Evolutionary conservation across 1,140 invertebrate genomes (phyloP).

Genomic region (Pseudomyrmex pallidus): DNA sequence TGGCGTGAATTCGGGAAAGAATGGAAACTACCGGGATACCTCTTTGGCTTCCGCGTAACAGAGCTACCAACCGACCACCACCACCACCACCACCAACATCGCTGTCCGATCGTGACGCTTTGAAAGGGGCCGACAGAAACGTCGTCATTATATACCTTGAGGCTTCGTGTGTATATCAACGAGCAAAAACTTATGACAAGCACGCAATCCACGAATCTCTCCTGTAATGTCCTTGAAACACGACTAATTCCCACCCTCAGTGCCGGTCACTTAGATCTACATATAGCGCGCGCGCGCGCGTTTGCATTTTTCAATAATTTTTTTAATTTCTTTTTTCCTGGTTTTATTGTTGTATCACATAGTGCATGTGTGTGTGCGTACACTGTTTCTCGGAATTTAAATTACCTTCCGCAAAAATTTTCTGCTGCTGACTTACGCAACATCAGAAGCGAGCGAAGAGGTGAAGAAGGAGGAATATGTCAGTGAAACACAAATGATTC

Average conservation of each 20-base stretch:
- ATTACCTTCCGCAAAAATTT: slow-evolving; percentile 64
- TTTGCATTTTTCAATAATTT: not conserved
- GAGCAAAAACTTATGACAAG: slow-evolving; percentile 72
- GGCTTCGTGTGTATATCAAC: slow-evolving; percentile 69
- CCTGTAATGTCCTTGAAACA: slow-evolving; percentile 72
- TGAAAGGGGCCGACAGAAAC: slow-evolving; percentile 80
- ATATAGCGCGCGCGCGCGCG: slow-evolving; percentile 40
- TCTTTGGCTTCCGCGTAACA: slow-evolving; percentile 79
- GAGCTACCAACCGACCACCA: slow-evolving; percentile 72
- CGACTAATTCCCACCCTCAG: slow-evolving; percentile 67
- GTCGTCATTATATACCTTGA: slow-evolving; percentile 79
- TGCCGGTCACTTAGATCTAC: slow-evolving; percentile 36
- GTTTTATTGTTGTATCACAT: too few species aligned
- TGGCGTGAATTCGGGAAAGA: slow-evolving; percentile 42
- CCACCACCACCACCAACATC: not conserved
- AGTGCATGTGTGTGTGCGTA: not conserved
- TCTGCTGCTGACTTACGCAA: slow-evolving; percentile 65
- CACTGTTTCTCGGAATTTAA: slow-evolving; percentile 57
- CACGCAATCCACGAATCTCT: slow-evolving; percentile 80
- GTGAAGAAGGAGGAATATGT: not conserved
- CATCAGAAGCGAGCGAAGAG: slow-evolving; percentile 11
- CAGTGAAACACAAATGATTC: not conserved
- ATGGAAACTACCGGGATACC: slow-evolving; percentile 12
- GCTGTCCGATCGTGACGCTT: slow-evolving; percentile 78
- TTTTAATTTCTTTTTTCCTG: not conserved